Base-by-base conservation (phyloP, 2,113 vertebrate species). In the Ardeotis arabs region DNA sequence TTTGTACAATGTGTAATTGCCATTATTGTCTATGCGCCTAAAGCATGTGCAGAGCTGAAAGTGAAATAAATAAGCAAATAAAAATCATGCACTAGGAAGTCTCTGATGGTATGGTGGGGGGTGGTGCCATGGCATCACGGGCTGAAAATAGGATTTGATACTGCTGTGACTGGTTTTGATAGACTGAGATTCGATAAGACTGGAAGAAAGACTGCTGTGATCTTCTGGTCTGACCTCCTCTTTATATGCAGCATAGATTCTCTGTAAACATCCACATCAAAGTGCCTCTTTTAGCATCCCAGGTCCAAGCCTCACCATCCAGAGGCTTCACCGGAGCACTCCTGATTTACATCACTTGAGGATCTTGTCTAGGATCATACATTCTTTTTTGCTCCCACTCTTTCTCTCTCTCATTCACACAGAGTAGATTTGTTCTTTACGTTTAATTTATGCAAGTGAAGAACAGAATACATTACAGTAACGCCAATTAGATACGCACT, bases 401-500 rank as follows among this genome's bases (percentile, higher is more conserved):
- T 47, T 50, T 75, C 55, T 37, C 55, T 27, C 39, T 35, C 56
- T 66, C 76, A 84, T 10, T 47, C 44, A 44, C 62, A 70, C 0
- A 1, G 6, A 25, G 44, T 28, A 84, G 67, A 76, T 90, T 85
- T 87, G n/a, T 96, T 95, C 92, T 87, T 75, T 94, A 93, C 87
- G 76, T 93, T 96, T 96, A 97, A 97, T 97, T 93, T 95, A 94
- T 95, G 93, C 93, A 90, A 94, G 91, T 7, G 35, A 96, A 69
- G 72, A 92, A 60, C 55, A 80, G 90, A 95, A 92, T 95, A 91
- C 45, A 88, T 96, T 96, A 87, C 96, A 93, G 89, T 85, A 95
- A 97, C 5, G 0, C 77, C 95, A 97, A 97, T 97, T 97, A 97
- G 96, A 95, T 95, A 97, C 23, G 95, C 96, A 92, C 96, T 96